Conservation (phyloP, 2,113 vertebrate genomes). For the Anseranas semipalmata region DNA sequence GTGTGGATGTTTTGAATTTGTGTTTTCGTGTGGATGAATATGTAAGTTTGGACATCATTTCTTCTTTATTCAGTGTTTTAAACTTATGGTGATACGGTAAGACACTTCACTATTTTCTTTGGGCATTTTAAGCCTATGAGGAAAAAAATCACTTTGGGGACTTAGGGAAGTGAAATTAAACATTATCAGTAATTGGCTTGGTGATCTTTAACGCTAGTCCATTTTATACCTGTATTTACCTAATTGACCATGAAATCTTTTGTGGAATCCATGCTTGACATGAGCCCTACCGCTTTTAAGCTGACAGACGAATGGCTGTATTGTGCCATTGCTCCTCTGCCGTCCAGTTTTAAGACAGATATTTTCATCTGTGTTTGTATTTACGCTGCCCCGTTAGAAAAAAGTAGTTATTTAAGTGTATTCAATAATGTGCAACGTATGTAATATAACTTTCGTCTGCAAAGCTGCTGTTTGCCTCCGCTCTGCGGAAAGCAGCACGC, state of each 20-base stretch:
- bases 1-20: neutral
- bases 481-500: neutral
- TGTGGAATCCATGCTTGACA: slow-evolving; percentile 66
- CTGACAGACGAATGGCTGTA: slow-evolving; percentile 79
- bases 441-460: neutral
- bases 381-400: slow-evolving; percentile 5
- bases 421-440: accelerated
- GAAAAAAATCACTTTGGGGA: slow-evolving; percentile 66
- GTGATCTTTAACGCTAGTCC: slow-evolving; percentile 74
- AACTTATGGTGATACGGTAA: slow-evolving; percentile 26
- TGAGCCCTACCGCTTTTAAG: slow-evolving; percentile 62
- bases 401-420: neutral
- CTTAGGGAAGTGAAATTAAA: slow-evolving; percentile 78
- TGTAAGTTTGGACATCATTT: neutral
- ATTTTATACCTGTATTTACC: slow-evolving; percentile 80
- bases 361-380: slow-evolving; percentile 53
- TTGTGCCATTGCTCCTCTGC: slow-evolving; percentile 48
- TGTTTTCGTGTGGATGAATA: neutral
- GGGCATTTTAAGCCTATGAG: slow-evolving; percentile 46
- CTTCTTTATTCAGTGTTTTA: neutral
- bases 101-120: slow-evolving; percentile 47
- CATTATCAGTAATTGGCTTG: slow-evolving; percentile 79
- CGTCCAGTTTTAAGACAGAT: slow-evolving; percentile 56
- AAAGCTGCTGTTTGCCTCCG: neutral
- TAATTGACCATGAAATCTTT: slow-evolving; percentile 83